Evolutionary conservation across 2,888 invertebrate genomes (phyloP).

Genomic region (Arctia plantaginis): DNA sequence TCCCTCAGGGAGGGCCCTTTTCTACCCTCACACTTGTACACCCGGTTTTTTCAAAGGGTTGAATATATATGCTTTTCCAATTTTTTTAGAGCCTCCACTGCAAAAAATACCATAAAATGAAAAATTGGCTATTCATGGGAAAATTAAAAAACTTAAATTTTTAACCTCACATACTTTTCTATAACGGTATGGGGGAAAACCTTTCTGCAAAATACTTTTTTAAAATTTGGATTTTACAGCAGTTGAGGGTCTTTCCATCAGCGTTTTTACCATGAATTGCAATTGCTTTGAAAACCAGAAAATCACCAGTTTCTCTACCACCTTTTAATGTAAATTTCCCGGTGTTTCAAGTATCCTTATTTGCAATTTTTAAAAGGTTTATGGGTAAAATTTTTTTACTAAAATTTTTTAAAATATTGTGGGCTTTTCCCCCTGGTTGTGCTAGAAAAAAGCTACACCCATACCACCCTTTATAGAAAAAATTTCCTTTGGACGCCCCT

Average conservation of each 20-base stretch:
- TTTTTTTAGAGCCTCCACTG: slow-evolving; percentile 97
- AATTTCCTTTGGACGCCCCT: slow-evolving; percentile 99
- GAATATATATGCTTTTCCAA: slow-evolving; percentile 91
- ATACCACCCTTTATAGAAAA: slow-evolving; percentile 99
- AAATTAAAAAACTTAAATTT: slow-evolving; percentile 14
- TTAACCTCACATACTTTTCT: slow-evolving; percentile 91
- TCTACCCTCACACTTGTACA: slow-evolving; percentile 98
- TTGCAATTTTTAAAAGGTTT: slow-evolving; percentile 99
- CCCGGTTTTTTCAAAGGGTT: slow-evolving; percentile 92
- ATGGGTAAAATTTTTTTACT: slow-evolving; percentile 91
- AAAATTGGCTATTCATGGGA: slow-evolving; percentile 4
- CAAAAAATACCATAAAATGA: slow-evolving; percentile 47
- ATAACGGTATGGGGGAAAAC: slow-evolving; percentile 96
- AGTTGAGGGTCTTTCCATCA: slow-evolving; percentile 94
- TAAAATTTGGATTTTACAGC: slow-evolving; percentile 91
- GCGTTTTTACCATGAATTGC: slow-evolving; percentile 97
- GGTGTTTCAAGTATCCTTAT: slow-evolving; percentile 93
- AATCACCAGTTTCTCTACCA: slow-evolving; percentile 92
- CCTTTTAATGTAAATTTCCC: slow-evolving; percentile 91
- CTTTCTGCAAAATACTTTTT: slow-evolving; percentile 91
- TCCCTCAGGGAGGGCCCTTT: slow-evolving; percentile 95
- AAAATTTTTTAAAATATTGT: slow-evolving; percentile 92
- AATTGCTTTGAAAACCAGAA: slow-evolving; percentile 95
- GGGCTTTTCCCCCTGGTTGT: slow-evolving; percentile 94
- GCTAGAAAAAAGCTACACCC: slow-evolving; percentile 97